A percentile compares a stretch with the other conserved stretches of the same genome.
Evolutionary conservation across 2,888 invertebrate species (phyloP).

Genomic region (Sesamia inferens): DNA sequence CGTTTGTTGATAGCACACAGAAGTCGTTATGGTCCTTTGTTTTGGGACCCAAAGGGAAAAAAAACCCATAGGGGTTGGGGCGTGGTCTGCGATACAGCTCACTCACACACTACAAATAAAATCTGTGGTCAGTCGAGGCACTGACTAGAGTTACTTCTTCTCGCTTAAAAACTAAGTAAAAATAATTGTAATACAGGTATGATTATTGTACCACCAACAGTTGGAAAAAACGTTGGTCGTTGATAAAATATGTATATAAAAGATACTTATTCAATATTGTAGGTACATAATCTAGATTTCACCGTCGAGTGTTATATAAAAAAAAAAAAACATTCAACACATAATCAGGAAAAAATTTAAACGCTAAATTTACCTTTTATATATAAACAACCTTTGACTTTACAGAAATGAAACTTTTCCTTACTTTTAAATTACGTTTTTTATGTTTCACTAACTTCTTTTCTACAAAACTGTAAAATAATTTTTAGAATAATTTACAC

Average conservation of each 20-base stretch:
- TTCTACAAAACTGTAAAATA: neutral
- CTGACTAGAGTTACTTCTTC: neutral
- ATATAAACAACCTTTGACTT: conserved; percentile 41
- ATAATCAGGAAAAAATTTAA: conserved; percentile 5
- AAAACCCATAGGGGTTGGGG: no score
- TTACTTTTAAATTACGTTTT: conserved; percentile 15
- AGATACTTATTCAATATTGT: neutral
- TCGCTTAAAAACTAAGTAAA: neutral
- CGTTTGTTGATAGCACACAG: no score
- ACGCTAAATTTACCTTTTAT: conserved; percentile 5
- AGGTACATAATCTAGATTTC: neutral
- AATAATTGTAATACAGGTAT: no score
- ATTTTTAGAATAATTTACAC: conserved; percentile 23
- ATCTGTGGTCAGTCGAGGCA: neutral
- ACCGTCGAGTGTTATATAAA: neutral
- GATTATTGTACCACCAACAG: no score
- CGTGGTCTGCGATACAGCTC: no score
- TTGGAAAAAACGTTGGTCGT: neutral
- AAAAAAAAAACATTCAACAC: neutral
- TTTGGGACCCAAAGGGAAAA: no score
- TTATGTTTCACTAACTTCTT: neutral
- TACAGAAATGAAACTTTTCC: conserved; percentile 9
- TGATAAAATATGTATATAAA: neutral
- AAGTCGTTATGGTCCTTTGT: no score
- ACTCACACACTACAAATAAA: no score